phyloP scores from a whole-genome alignment of 2,113 vertebrate genomes.

The Eudyptes chrysolophus region DNA sequence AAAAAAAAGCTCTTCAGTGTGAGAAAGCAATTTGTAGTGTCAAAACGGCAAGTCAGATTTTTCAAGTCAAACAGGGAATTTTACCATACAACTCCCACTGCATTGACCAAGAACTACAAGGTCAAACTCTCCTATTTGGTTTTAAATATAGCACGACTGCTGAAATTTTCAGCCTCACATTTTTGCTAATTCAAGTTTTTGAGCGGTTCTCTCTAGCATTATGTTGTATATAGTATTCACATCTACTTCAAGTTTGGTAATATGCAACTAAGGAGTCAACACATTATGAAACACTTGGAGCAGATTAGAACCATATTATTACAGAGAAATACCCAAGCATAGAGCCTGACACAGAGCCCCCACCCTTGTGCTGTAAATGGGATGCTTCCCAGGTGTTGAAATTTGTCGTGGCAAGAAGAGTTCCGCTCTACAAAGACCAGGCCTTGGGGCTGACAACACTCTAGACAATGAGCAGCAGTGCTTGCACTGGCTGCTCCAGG shows the following conservation, averaged over 20 bases:
- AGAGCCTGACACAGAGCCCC: not conserved
- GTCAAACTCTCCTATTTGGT: not conserved
- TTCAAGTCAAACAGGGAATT: not conserved
- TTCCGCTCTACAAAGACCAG: not conserved
- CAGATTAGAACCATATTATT: not conserved
- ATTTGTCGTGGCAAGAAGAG: not conserved
- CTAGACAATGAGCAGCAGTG: not conserved
- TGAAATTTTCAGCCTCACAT: not conserved
- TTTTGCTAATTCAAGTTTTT: not conserved
- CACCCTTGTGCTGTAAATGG: not conserved
- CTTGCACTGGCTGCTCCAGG: not conserved
- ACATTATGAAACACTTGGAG: not conserved
- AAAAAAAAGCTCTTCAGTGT: not conserved
- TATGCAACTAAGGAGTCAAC: not conserved
- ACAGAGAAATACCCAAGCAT: not conserved
- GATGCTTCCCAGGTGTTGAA: not conserved
- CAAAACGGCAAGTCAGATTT: not conserved
- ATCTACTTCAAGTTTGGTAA: not conserved
- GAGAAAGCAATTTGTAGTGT: not conserved
- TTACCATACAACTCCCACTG: not conserved
- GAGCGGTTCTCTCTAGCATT: not conserved
- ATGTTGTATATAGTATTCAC: not conserved
- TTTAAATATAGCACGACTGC: not conserved
- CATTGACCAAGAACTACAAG: fast-evolving
- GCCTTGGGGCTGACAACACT: not conserved